Base-by-base conservation (phyloP, 2,888 invertebrate genomes). In the Oscheius sp. region DNA sequence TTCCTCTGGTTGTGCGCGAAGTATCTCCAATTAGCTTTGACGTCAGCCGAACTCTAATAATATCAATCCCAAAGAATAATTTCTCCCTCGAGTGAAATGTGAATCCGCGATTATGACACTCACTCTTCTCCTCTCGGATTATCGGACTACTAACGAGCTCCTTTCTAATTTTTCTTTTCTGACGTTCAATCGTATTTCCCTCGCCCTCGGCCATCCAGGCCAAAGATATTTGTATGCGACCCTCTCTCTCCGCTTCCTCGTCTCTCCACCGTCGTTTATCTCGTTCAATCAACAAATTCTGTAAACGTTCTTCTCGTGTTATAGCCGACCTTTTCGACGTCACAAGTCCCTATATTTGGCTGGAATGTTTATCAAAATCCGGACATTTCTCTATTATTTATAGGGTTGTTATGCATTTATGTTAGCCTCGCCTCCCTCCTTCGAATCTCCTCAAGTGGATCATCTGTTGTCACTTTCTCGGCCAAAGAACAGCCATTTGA, bases 401-500 rank as follows among this genome's bases (percentile, higher is more conserved):
- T 48, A 25, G 48, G 12, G 48, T 48, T 48, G 4, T 42, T 48
- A 48, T 48, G 20, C 48, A 48, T 48, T 48, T 23, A 48, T 48
- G 23, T 23, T 48, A 20, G 42, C 42, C 42, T 42, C 42, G 5
- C 42, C 12, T 12, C 42, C 42, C 17, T 42, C 12, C 17, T n/a
- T n/a, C n/a, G n/a, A n/a, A n/a, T n/a, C n/a, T n/a, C n/a, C n/a
- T n/a, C n/a, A n/a, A n/a, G n/a, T n/a, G n/a, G n/a, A n/a, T n/a
- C n/a, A n/a, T n/a, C n/a, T n/a, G n/a, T n/a, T n/a, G n/a, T n/a
- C n/a, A n/a, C n/a, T n/a, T n/a, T n/a, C n/a, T n/a, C n/a, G n/a
- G n/a, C n/a, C n/a, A n/a, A n/a, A n/a, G n/a, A n/a, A n/a, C n/a
- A n/a, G n/a, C n/a, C n/a, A n/a, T n/a, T n/a, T n/a, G n/a, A n/a